Conservation (phyloP, 2,797 vertebrate species). For the Halcyon chelicuti region DNA sequence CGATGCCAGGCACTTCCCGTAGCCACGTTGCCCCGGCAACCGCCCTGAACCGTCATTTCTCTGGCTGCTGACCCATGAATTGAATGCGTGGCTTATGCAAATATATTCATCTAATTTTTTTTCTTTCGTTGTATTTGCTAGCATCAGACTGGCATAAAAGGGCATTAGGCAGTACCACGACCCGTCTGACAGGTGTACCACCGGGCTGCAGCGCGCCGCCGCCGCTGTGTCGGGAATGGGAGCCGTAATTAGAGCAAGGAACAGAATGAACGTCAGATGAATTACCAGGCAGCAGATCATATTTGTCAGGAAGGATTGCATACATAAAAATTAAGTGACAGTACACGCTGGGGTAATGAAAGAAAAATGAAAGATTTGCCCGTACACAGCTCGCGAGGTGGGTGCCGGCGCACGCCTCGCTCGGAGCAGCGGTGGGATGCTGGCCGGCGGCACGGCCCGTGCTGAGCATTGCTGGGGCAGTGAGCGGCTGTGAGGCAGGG, state of each 20-base stretch:
- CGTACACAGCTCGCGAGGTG: constrained; percentile 68
- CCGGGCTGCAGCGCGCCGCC: constrained; percentile 67
- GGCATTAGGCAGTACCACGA: constrained; percentile 77
- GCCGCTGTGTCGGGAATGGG: constrained; percentile 66
- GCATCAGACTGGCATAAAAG: constrained; percentile 86
- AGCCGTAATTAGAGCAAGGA: constrained; percentile 82
- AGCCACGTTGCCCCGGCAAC: constrained; percentile 82
- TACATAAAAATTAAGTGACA: constrained; percentile 87
- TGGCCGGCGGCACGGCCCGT: background rate
- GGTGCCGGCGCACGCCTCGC: constrained; percentile 60
- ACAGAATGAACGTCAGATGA: constrained; percentile 83
- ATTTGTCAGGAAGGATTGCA: constrained; percentile 86
- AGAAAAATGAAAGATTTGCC: constrained; percentile 84
- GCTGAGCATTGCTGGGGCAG: background rate
- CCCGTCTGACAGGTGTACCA: constrained; percentile 81
- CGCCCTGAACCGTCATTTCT: constrained; percentile 70
- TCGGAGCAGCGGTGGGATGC: background rate
- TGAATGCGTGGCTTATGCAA: constrained; percentile 81
- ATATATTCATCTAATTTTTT: constrained; percentile 67
- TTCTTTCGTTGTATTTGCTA: constrained; percentile 78
- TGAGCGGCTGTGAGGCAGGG: background rate
- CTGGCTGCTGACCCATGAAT: constrained; percentile 87
- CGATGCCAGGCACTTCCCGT: background rate
- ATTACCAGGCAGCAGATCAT: constrained; percentile 84
- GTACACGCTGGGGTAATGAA: constrained; percentile 83